Conservation (phyloP, 2,113 vertebrate species). For the Lucifuga dentata region DNA sequence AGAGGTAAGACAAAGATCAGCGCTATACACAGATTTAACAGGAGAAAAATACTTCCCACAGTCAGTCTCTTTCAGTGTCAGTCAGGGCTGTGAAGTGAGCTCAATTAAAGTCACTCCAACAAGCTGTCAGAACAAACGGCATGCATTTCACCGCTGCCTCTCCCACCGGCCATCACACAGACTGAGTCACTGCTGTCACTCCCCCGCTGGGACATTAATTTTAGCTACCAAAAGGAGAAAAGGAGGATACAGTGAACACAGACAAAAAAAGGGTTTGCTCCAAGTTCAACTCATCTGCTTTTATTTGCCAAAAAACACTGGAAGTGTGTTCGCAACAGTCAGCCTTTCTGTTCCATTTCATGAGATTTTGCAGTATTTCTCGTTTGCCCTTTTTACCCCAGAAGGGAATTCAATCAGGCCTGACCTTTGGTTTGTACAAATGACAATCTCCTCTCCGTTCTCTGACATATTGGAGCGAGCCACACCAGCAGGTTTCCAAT, state of each 20-base stretch:
- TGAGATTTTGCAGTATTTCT: constrained; percentile 36
- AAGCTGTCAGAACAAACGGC: constrained; percentile 42
- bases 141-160: constrained; percentile 36
- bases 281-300: too few relatives aligned
- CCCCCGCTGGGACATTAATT: constrained; percentile 26
- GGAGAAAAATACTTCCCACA: background rate
- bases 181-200: constrained; percentile 33
- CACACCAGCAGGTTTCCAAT: constrained; percentile 19
- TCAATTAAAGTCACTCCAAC: constrained; percentile 55
- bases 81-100: constrained; percentile 41
- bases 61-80: constrained; percentile 26
- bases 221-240: constrained; percentile 28
- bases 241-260: constrained; percentile 1
- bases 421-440: constrained; percentile 73
- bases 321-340: constrained; percentile 2
- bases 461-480: constrained; percentile 49
- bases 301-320: constrained; percentile 2
- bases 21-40: constrained; percentile 7
- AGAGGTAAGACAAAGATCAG: background rate
- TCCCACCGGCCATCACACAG: constrained; percentile 38
- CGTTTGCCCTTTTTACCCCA: constrained; percentile 47
- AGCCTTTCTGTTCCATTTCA: constrained; percentile 8
- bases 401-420: constrained; percentile 62
- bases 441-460: constrained; percentile 49
- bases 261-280: too few relatives aligned